These are phyloP conservation scores for Macropodus opercularis DNA, from an alignment of 2,797 vertebrate species.

Conservation along the genomic window DNA sequence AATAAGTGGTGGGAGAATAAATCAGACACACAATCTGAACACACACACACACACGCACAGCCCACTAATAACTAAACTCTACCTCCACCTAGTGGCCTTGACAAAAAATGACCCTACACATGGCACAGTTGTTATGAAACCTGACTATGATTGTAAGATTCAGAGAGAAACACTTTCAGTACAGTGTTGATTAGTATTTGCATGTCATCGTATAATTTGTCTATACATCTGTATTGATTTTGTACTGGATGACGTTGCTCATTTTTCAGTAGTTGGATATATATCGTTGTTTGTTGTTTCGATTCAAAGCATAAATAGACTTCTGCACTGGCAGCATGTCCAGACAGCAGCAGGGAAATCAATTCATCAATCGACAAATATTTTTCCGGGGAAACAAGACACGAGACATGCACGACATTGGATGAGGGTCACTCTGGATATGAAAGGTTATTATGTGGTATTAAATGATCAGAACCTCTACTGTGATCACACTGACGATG, in stretches of 20 bases:
- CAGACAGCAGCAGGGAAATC: neutral
- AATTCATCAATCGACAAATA: neutral
- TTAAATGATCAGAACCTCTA: slow-evolving; percentile 5
- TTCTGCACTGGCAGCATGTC: neutral
- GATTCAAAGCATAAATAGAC: no score
- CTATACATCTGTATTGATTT: no score
- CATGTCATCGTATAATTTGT: no score
- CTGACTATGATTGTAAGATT: no score
- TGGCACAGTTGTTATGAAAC: no score
- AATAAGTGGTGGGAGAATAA: neutral
- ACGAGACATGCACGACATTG: neutral
- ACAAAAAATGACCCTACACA: slow-evolving; percentile 3
- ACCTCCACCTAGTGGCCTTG: slow-evolving; percentile 55
- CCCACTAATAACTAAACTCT: slow-evolving; percentile 40
- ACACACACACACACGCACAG: no score
- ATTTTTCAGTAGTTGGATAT: no score
- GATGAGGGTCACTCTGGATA: neutral
- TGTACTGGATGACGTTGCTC: no score
- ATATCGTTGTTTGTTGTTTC: no score
- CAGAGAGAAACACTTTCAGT: no score
- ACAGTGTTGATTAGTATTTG: no score
- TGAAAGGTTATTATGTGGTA: slow-evolving; percentile 36
- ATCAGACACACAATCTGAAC: no score
- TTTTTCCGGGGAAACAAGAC: neutral
- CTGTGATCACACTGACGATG: neutral